Evolutionary conservation across 30 jellyfish, hydroid and myxozoan species (phyloP).

Genomic region (Aurelia coerulea): DNA sequence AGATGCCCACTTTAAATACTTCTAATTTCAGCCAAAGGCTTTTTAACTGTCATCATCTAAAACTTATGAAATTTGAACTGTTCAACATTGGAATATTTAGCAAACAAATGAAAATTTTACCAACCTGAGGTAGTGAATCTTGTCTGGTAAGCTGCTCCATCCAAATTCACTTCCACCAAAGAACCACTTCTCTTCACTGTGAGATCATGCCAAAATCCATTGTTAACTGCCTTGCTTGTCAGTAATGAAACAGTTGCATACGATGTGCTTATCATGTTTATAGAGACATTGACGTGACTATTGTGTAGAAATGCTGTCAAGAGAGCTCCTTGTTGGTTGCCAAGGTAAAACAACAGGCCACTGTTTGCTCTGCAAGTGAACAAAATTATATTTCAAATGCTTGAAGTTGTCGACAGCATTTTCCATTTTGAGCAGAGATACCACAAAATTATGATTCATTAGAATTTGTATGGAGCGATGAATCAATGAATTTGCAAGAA

Average conservation of each 20-base stretch:
- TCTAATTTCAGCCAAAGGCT: too few relatives aligned
- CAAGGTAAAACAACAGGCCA: constrained; percentile 59
- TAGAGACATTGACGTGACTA: constrained; percentile 42
- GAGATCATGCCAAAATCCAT: constrained; percentile 52
- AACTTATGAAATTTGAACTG: too few relatives aligned
- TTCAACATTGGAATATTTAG: too few relatives aligned
- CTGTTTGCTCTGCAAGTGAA: constrained; percentile 14
- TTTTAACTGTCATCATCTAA: too few relatives aligned
- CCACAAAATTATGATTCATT: too few relatives aligned
- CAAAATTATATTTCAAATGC: not conserved
- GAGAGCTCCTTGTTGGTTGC: constrained; percentile 69
- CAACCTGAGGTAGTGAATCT: constrained; percentile 40
- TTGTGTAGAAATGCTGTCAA: constrained; percentile 7
- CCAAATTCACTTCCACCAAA: constrained; percentile 25
- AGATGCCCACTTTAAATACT: too few relatives aligned
- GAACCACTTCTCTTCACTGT: constrained; percentile 51
- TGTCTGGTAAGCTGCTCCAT: constrained; percentile 12
- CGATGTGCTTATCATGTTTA: constrained; percentile 57
- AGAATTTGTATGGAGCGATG: too few relatives aligned
- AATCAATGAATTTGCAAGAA: too few relatives aligned
- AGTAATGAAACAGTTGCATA: constrained; percentile 22
- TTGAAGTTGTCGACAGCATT: too few relatives aligned
- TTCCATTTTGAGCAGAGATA: too few relatives aligned
- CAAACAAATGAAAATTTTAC: not conserved
- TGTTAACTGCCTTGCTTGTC: constrained; percentile 1